Evolutionary conservation across 2,888 invertebrate genomes (phyloP), one percentile per base, ranked within the genome.

Genomic region (Ophonus ardosiacus): DNA sequence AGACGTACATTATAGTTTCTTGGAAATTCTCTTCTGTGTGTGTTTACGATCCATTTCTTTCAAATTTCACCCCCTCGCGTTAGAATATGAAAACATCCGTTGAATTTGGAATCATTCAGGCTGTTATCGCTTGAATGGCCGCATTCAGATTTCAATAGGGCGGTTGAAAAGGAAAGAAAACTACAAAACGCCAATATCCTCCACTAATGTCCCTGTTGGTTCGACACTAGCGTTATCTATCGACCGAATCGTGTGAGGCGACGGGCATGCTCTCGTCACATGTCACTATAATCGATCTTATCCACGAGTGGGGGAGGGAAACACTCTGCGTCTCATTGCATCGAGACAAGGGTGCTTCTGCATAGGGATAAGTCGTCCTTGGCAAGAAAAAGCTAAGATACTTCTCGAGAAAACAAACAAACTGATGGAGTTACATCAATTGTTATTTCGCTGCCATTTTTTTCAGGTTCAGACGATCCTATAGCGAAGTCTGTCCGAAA

Each of bases 131-230:
- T 13, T 51, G 43, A 51, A 51, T 51, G 43, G 43, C 43, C 43
- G 7, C 43, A 51, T 51, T 51, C 43, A 51, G 43, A 17, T 59
- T 56, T 59, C 59, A 59, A 17, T 59, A 51, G 13, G 43, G 43
- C 31, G 13, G 43, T 8, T 10, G 43, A 0, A 51, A 51, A 51
- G n/a, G 68, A 68, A 68, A 68, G 68, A 68, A 68, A 63, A 38
- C 38, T 68, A 68, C 68, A 68, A 68, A 68, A 68, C 68, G 68
- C 38, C 68, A 68, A 68, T 68, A 68, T 68, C 68, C 68, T 38
- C n/a, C 38, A 15, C 68, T 68, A 68, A 68, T 68, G 68, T 68
- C 31, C 68, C 31, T 68, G 24, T 68, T 24, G 31, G 68, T 68
- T 68, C 68, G 68, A 68, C 68, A 68, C 68, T 68, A n/a, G 31